A percentile compares a stretch with the other conserved stretches of the same genome.
phyloP scores from a whole-genome alignment of 2,888 invertebrate genomes.

The Oscheius onirici region DNA sequence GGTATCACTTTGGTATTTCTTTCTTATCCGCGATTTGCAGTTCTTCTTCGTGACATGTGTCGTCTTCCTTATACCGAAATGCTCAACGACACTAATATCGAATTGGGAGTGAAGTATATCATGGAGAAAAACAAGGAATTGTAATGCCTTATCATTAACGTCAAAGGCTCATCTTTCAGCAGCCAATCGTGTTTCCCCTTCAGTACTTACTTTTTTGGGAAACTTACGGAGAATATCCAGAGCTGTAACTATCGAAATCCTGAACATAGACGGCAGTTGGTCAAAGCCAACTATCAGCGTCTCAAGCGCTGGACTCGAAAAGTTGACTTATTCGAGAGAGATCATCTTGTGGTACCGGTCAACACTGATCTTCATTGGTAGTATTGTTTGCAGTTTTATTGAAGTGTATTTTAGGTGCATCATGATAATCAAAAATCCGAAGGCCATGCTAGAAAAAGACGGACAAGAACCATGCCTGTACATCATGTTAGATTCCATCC shows the following conservation, averaged over 20 bases:
- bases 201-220: conserved; percentile 8
- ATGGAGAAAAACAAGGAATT: background rate
- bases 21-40: background rate
- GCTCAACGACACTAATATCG: conserved; percentile 21
- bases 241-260: background rate
- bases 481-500: conserved; percentile 15
- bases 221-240: background rate
- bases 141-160: background rate
- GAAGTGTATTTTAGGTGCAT: background rate
- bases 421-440: conserved; percentile 7
- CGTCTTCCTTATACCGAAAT: conserved; percentile 11
- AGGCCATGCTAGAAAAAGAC: background rate
- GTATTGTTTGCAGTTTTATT: background rate
- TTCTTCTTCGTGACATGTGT: conserved; percentile 7
- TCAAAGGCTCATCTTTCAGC: background rate
- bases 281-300: background rate
- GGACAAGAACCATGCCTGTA: background rate
- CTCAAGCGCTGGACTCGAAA: conserved; percentile 19
- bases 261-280: background rate
- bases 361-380: conserved; percentile 21
- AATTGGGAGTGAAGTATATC: conserved; percentile 4
- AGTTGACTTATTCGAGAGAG: conserved; percentile 9
- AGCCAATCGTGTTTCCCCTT: background rate
- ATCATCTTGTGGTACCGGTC: conserved; percentile 1
- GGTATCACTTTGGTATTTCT: background rate